Conservation (phyloP, 2,113 vertebrate species). For the Phylloscopus trochiloides region DNA sequence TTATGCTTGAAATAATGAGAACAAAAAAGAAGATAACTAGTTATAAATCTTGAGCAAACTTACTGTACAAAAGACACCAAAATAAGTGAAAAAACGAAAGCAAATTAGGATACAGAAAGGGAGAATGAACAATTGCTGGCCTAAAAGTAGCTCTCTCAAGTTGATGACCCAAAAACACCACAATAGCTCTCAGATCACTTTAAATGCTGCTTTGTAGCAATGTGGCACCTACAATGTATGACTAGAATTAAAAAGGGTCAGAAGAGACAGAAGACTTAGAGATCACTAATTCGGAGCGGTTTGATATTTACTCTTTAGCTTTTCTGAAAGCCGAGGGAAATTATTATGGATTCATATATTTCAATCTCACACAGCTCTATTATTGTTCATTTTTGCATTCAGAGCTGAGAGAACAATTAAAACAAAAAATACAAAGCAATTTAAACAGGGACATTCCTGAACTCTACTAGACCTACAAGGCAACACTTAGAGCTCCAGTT, state of each 20-base stretch:
- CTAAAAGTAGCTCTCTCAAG: slow-evolving; percentile 58
- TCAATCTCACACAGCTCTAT: slow-evolving; percentile 80
- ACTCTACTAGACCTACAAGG: slow-evolving; percentile 69
- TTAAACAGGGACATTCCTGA: slow-evolving; percentile 76
- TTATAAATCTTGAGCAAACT: slow-evolving; percentile 18
- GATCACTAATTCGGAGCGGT: slow-evolving; percentile 68
- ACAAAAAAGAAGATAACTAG: slow-evolving; percentile 31
- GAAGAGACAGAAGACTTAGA: slow-evolving; percentile 70
- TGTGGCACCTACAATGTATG: slow-evolving; percentile 69
- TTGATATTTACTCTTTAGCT: slow-evolving; percentile 77
- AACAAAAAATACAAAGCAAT: slow-evolving; percentile 80
- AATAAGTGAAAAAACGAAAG: slow-evolving; percentile 39
- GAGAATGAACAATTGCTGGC: slow-evolving; percentile 56
- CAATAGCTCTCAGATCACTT: slow-evolving; percentile 66
- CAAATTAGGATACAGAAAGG: slow-evolving; percentile 11
- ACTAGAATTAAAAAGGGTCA: slow-evolving; percentile 65
- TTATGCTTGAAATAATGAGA: slow-evolving; percentile 15
- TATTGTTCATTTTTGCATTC: slow-evolving; percentile 78
- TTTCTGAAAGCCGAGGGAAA: slow-evolving; percentile 73
- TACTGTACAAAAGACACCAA: slow-evolving; percentile 21
- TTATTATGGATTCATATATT: slow-evolving; percentile 83
- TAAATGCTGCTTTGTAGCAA: slow-evolving; percentile 76
- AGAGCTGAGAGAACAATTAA: slow-evolving; percentile 76
- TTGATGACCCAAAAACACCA: slow-evolving; percentile 62
- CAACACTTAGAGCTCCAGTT: slow-evolving; percentile 68